Base-by-base conservation (phyloP, 2,113 vertebrate species). In the Montifringilla adamsi region DNA sequence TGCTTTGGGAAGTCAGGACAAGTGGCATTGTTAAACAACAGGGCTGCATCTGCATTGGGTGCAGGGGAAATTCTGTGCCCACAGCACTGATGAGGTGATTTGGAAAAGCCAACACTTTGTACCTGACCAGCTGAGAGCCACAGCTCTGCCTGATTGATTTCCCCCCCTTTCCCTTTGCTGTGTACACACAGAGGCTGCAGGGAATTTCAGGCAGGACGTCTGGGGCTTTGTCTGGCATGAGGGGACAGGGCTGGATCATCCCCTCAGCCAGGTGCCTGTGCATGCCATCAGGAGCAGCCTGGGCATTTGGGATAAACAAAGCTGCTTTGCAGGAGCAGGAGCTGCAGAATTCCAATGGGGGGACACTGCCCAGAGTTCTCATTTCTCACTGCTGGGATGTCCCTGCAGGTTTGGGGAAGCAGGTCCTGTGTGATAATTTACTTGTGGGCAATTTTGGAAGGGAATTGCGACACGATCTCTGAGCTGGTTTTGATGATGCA, bases 361-460 rank as follows among this genome's bases (percentile, higher is more conserved):
- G 79, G 44, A 10, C 17, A 11, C 30, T 90, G 59, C 75, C 85
- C 63, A 41, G 72, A 41, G 59, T 33, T 83, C 50, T 56, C 19
- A 11, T 44, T 50, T 87, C 70, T 56, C 64, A 11, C 43, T 47
- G 43, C 2, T 21, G 28, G 64, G 28, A 28, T 27, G 22, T n/a
- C 56, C 37, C n/a, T 1, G 11, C 10, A 4, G 47, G 39, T 53
- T 3, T 10, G 6, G 15, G n/a, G 41, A 23, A 4, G 5, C 2
- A 5, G 35, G 19, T 50, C 76, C 23, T 60, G 23, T 27, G 15
- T 26, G 58, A 37, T 37, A 60, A 37, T 60, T 37, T 18, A 37
- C n/a, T 37, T 60, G n/a, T 37, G 58, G 58, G n/a, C 23, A 60
- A 18, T 26, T 60, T 17, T 60, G 15, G 58, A 60, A 60, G 58